Base-by-base conservation (phyloP, 2,113 vertebrate species). In the Glaucidium brasilianum region DNA sequence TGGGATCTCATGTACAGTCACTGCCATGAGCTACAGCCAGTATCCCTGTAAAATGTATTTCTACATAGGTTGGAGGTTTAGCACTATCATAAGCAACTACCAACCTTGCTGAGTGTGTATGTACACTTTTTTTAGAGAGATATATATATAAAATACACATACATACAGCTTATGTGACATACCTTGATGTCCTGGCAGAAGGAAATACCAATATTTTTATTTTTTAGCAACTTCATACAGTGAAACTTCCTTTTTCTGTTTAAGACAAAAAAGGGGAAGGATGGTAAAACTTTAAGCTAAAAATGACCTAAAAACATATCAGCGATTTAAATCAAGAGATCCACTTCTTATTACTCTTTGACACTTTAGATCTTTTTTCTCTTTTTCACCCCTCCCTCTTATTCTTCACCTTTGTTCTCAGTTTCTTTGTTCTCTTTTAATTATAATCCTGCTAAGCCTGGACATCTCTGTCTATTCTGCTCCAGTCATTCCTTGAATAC, bases 391-490 rank as follows among this genome's bases (percentile, higher is more conserved):
- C 39, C 16, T 56, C 29, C 53, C 30, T 81, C 87, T 82, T 75
- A 75, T 78, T 94, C 92, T 89, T 85, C 60, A 96, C 56, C 60
- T 93, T 90, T 90, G 26, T 82, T 94, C 82, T 86, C 62, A 43
- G 52, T 79, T 88, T 93, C 91, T 94, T 79, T 85, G 37, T 73
- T 93, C 85, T 73, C 47, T 80, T 92, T 89, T 96, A 96, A 95
- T 96, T 85, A 93, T 77, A 92, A 95, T 55, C 92, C 91, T 52
- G 32, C 69, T 93, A 95, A 96, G 35, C 63, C 77, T 55, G 90
- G 93, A 77, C 93, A 90, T 58, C 58, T 88, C 87, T 49, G 16
- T 72, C 86, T 90, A 18, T 80, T 47, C 50, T 85, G 52, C 82
- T 73, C 52, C 66, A 77, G 34, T 22, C 55, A 60, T n/a, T 53